Evolutionary conservation across 2,113 vertebrate species (phyloP).

Genomic region (Aegotheles bennettii): DNA sequence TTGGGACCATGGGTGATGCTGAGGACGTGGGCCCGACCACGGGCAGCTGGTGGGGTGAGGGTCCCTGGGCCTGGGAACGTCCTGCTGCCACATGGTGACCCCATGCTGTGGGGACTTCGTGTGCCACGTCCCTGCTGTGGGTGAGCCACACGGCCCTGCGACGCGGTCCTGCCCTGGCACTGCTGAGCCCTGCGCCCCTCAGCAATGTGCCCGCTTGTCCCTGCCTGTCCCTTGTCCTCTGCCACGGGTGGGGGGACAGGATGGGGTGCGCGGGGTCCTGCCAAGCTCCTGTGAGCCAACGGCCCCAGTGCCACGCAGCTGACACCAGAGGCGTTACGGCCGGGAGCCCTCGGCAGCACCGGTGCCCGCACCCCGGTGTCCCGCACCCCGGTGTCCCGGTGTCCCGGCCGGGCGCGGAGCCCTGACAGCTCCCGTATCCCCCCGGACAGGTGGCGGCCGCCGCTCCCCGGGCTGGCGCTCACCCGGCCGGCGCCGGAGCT

Average conservation of each 20-base stretch:
- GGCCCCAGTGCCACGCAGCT: background rate
- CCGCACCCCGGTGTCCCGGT: background rate
- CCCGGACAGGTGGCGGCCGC: background rate
- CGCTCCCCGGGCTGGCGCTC: background rate
- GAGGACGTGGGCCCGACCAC: fast-evolving
- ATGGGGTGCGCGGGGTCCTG: fast-evolving
- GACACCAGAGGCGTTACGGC: background rate
- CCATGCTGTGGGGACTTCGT: fast-evolving
- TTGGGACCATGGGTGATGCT: no score
- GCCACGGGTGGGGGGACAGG: no score
- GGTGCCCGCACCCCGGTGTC: background rate
- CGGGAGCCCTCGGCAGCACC: background rate
- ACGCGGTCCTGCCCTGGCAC: background rate
- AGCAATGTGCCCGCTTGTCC: fast-evolving
- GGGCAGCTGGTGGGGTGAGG: fast-evolving
- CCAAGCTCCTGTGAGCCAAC: fast-evolving
- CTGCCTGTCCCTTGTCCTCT: background rate
- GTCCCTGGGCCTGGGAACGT: background rate
- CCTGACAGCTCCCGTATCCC: constrained; percentile 24
- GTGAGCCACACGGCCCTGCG: fast-evolving
- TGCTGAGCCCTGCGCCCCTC: fast-evolving
- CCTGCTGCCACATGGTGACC: background rate
- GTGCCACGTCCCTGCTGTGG: fast-evolving
- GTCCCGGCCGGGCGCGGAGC: background rate
- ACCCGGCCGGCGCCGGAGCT: background rate